These are phyloP conservation scores for Pampusana beccarii DNA, from an alignment of 2,113 vertebrate genomes.

Conservation along the genomic window DNA sequence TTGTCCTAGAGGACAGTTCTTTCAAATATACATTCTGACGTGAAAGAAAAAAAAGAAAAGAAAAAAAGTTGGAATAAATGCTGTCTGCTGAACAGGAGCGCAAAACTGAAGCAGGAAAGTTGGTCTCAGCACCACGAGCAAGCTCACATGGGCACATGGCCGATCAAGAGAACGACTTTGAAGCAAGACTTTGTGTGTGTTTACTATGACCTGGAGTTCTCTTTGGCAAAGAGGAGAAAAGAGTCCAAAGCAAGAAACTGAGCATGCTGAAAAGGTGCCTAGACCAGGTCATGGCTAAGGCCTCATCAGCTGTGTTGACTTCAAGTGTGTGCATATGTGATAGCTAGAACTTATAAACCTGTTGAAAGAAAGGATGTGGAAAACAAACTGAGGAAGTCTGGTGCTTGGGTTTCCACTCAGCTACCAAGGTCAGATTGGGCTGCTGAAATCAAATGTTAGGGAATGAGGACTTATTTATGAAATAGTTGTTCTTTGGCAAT, in stretches of 20 bases:
- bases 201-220: background rate
- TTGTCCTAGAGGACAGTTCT: background rate
- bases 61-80: background rate
- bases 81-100: background rate
- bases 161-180: background rate
- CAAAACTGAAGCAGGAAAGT: background rate
- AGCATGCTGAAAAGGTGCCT: background rate
- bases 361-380: background rate
- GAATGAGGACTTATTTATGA: background rate
- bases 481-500: background rate
- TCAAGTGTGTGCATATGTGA: background rate
- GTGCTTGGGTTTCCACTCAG: background rate
- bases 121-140: background rate
- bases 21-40: background rate
- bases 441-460: background rate
- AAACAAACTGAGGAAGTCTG: background rate
- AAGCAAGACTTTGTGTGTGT: background rate
- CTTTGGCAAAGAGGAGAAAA: background rate
- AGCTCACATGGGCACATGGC: background rate
- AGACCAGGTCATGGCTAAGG: background rate
- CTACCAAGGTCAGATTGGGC: background rate
- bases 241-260: background rate
- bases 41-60: background rate
- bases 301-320: background rate
- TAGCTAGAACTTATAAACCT: background rate